phyloP scores from a whole-genome alignment of 2,797 vertebrate genomes.

The Platalea minor region DNA sequence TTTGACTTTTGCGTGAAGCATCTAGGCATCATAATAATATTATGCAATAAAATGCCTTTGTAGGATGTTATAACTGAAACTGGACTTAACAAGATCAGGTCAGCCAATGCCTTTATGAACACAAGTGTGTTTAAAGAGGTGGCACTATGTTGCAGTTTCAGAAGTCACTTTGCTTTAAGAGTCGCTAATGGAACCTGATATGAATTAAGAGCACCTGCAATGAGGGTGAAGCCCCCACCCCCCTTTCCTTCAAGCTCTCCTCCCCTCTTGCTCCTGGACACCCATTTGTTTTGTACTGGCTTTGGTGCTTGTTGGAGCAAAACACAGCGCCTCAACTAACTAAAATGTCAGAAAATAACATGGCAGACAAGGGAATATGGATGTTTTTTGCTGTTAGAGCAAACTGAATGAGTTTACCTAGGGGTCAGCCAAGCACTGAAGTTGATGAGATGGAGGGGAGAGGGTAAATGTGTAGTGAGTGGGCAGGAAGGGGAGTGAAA shows the following conservation, averaged over 20 bases:
- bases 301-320: not conserved
- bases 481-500: not conserved
- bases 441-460: not conserved
- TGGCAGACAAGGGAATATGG: not conserved
- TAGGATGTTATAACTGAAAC: not conserved
- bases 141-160: not conserved
- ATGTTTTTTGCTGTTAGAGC: not conserved
- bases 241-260: not conserved
- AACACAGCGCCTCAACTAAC: not conserved
- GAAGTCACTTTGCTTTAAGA: not conserved
- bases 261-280: not conserved
- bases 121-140: not conserved
- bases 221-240: not conserved
- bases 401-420: not conserved
- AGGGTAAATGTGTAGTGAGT: not conserved
- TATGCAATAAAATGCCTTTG: not conserved
- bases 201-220: not conserved
- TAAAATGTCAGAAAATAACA: not conserved
- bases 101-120: not conserved
- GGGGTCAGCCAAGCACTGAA: not conserved
- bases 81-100: not conserved
- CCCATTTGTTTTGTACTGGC: not conserved
- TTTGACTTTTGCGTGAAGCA: not conserved
- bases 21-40: constrained; percentile 5
- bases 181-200: not conserved